Conservation (phyloP, 2,113 vertebrate genomes). For the Rhipidura dahli region DNA sequence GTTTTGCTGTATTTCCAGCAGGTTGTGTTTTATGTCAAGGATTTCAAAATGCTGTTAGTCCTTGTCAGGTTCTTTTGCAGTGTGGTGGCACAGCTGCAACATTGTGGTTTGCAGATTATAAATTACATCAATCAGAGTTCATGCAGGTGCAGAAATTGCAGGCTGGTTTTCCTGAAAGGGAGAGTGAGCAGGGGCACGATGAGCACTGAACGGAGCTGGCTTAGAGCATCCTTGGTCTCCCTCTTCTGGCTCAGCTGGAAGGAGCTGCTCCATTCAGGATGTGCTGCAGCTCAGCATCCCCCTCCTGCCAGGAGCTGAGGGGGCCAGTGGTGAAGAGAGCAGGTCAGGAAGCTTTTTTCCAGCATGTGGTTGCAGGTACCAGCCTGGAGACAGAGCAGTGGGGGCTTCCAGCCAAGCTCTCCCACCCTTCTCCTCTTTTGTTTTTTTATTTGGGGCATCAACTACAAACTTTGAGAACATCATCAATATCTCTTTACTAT, state of each 20-base stretch:
- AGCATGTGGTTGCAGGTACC: accelerated
- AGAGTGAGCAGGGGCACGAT: not conserved
- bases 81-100: accelerated
- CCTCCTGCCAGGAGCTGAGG: not conserved
- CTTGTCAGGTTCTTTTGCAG: not conserved
- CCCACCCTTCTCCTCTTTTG: not conserved
- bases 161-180: not conserved
- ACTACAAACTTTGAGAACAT: not conserved
- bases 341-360: not conserved
- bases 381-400: not conserved
- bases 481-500: not conserved
- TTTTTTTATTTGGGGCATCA: not conserved
- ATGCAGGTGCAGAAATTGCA: not conserved
- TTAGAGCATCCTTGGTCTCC: constrained; percentile 55
- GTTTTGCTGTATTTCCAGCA: not conserved
- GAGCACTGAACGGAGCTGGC: not conserved
- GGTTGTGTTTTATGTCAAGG: accelerated
- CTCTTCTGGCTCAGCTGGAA: constrained; percentile 47
- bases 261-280: not conserved
- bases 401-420: not conserved
- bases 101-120: accelerated
- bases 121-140: not conserved
- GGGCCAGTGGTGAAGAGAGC: not conserved
- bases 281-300: not conserved
- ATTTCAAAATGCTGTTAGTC: not conserved